phyloP scores from a whole-genome alignment of 1,140 invertebrate species.

The Pinna nobilis region DNA sequence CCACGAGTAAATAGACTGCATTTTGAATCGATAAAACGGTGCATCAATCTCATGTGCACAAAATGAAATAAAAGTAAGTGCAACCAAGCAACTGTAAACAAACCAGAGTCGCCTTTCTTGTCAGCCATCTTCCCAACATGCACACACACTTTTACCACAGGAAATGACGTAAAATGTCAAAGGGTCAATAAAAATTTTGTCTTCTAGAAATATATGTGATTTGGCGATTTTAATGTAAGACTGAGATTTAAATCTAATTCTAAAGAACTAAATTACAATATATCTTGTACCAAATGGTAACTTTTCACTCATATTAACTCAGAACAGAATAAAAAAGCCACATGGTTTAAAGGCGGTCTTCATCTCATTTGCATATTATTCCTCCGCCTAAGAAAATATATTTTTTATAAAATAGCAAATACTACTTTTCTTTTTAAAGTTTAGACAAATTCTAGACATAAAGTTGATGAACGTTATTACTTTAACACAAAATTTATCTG shows the following conservation, averaged over 20 bases:
- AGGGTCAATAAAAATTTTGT: background rate
- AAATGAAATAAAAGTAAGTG: background rate
- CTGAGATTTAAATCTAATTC: background rate
- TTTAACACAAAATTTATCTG: background rate
- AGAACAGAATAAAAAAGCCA: too few species aligned
- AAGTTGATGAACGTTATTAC: too few species aligned
- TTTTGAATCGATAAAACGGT: too few species aligned
- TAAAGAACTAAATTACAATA: background rate
- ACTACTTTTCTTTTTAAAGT: too few species aligned
- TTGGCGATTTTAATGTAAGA: too few species aligned
- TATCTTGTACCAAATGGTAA: too few species aligned
- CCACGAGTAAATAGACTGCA: too few species aligned
- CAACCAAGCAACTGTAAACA: conserved; percentile 68
- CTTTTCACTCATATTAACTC: too few species aligned
- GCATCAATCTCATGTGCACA: background rate
- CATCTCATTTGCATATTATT: conserved; percentile 14
- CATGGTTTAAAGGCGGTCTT: background rate
- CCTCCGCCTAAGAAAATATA: conserved; percentile 4
- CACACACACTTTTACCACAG: background rate
- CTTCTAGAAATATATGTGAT: too few species aligned
- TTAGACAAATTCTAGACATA: too few species aligned
- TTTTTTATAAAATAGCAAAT: too few species aligned
- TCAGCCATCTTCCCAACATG: conserved; percentile 62
- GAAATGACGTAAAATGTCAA: background rate
- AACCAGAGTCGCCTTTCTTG: conserved; percentile 70